Evolutionary conservation across 2,113 vertebrate genomes (phyloP).

Genomic region (Macrotis lagotis): DNA sequence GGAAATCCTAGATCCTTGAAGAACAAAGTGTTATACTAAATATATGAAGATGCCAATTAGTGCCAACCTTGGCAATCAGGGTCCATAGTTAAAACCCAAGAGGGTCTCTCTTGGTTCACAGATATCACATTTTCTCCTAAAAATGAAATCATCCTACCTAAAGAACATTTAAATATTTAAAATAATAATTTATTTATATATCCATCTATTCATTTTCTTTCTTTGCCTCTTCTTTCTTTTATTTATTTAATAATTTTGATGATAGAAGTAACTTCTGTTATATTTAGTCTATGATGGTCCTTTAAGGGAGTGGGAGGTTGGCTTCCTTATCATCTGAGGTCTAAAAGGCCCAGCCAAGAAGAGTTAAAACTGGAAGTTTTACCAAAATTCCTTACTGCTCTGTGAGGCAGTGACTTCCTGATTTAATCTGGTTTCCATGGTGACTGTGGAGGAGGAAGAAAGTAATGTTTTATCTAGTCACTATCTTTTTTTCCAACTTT

Average conservation of each 20-base stretch:
- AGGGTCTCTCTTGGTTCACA: neutral
- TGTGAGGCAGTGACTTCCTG: neutral
- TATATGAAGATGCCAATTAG: neutral
- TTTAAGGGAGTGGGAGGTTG: neutral
- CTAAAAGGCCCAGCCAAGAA: neutral
- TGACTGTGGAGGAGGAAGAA: neutral
- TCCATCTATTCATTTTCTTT: neutral
- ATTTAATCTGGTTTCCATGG: neutral
- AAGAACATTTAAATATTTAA: neutral
- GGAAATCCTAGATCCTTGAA: neutral
- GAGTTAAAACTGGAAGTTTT: neutral
- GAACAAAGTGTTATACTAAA: neutral
- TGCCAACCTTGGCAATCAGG: neutral
- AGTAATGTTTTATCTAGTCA: neutral
- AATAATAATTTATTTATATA: neutral
- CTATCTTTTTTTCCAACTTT: neutral
- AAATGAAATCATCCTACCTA: neutral
- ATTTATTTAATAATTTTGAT: neutral
- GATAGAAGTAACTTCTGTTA: neutral
- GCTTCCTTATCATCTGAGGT: neutral
- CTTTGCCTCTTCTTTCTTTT: neutral
- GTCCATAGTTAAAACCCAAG: neutral
- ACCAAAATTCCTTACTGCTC: neutral
- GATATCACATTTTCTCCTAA: neutral
- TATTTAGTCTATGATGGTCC: neutral